Conservation (phyloP, 2,797 vertebrate genomes). For the Antrozous pallidus region DNA sequence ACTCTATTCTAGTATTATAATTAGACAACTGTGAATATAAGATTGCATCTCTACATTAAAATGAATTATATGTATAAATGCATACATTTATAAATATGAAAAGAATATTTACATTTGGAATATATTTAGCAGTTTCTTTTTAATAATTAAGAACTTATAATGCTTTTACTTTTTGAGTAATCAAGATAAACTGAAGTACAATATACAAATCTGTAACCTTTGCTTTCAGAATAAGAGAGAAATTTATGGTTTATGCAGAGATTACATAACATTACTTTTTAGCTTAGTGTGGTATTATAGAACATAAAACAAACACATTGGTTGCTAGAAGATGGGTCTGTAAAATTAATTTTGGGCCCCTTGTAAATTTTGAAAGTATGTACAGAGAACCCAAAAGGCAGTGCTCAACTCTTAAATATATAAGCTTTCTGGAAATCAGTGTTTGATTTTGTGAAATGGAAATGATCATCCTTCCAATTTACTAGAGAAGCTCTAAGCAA, state of each 20-base stretch:
- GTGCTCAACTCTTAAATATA: constrained; percentile 23
- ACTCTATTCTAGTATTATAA: neutral
- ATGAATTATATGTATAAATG: neutral
- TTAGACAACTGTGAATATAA: neutral
- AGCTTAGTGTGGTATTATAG: neutral
- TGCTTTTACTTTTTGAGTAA: neutral
- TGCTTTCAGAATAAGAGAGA: constrained; percentile 22
- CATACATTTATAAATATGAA: neutral
- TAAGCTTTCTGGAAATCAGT: constrained; percentile 40
- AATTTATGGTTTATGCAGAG: constrained; percentile 54
- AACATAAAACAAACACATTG: constrained; percentile 54
- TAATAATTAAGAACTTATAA: neutral
- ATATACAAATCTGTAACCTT: constrained; percentile 18
- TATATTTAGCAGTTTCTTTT: neutral
- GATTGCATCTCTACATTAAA: neutral
- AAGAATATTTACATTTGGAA: neutral
- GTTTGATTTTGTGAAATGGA: constrained; percentile 42
- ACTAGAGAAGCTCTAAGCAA: neutral
- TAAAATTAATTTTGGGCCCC: constrained; percentile 58
- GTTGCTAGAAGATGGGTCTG: neutral
- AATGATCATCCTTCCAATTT: constrained; percentile 36
- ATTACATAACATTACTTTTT: constrained; percentile 48
- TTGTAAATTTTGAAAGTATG: constrained; percentile 52
- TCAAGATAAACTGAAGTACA: neutral
- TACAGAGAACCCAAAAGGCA: constrained; percentile 30